Conservation (phyloP, 2,113 vertebrate species). For the Penelope pileata region DNA sequence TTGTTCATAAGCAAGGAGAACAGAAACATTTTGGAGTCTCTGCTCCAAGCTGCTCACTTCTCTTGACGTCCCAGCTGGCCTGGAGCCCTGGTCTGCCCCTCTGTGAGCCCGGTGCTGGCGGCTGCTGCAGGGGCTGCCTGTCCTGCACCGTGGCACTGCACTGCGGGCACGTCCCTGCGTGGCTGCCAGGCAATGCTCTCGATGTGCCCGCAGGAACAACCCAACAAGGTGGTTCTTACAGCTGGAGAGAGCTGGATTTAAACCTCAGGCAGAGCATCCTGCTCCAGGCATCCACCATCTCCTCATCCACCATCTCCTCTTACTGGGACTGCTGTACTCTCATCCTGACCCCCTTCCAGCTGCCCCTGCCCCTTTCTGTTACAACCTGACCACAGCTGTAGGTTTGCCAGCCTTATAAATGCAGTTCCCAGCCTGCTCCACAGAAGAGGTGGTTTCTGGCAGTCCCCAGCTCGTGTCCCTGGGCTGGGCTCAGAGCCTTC, state of each 20-base stretch:
- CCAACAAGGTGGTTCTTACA: neutral
- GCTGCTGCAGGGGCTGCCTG: neutral
- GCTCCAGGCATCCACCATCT: neutral
- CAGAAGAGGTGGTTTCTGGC: neutral
- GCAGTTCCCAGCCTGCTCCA: neutral
- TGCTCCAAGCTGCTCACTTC: neutral
- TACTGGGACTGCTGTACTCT: neutral
- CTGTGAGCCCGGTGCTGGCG: rapidly evolving
- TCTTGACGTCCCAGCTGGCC: neutral
- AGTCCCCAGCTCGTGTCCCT: neutral
- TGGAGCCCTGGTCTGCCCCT: neutral
- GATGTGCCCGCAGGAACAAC: neutral
- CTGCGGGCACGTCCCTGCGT: rapidly evolving
- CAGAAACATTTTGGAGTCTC: neutral
- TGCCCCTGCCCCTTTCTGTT: neutral
- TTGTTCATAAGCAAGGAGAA: neutral
- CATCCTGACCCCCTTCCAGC: neutral
- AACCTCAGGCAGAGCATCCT: rapidly evolving
- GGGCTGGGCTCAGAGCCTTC: neutral
- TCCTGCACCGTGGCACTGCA: too few relatives aligned
- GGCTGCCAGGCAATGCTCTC: neutral
- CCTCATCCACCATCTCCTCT: neutral
- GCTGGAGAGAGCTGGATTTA: neutral
- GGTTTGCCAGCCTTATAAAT: neutral
- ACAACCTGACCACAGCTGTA: rapidly evolving